These are phyloP conservation scores for Philereme vetulata DNA, from an alignment of 2,888 invertebrate species.

Conservation along the genomic window DNA sequence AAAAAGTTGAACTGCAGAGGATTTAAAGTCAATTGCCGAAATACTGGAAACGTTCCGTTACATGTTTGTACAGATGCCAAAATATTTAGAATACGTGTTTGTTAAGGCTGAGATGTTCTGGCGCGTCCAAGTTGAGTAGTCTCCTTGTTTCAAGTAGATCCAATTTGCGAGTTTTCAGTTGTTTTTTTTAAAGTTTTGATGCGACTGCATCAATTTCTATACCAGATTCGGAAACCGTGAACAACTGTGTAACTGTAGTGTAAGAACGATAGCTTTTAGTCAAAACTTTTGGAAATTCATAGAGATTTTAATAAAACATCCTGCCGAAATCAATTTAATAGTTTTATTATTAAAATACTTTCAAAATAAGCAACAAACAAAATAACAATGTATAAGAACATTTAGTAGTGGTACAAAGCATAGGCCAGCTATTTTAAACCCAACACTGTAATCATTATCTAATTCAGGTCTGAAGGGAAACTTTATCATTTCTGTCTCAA, in stretches of 20 bases:
- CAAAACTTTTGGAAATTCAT: slow-evolving; percentile 54
- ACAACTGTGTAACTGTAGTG: slow-evolving; percentile 33
- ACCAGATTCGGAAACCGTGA: slow-evolving; percentile 11
- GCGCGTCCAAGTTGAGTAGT: slow-evolving; percentile 12
- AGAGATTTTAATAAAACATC: slow-evolving; percentile 74
- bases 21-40: neutral
- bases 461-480: slow-evolving; percentile 30
- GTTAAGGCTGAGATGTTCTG: slow-evolving; percentile 20
- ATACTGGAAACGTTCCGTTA: slow-evolving; percentile 15
- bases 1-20: no score
- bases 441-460: slow-evolving; percentile 64
- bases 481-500: slow-evolving; percentile 30
- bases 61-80: slow-evolving; percentile 50
- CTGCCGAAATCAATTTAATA: slow-evolving; percentile 65
- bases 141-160: slow-evolving; percentile 3
- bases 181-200: slow-evolving; percentile 3
- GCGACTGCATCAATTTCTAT: slow-evolving; percentile 6
- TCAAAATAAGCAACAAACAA: slow-evolving; percentile 83
- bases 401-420: slow-evolving; percentile 65
- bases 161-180: slow-evolving; percentile 5
- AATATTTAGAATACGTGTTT: slow-evolving; percentile 38
- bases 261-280: slow-evolving; percentile 53
- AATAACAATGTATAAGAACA: slow-evolving; percentile 78
- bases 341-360: slow-evolving; percentile 80
- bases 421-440: slow-evolving; percentile 61